Base-by-base conservation (phyloP, 2,888 invertebrate species). In the Rapana venosa region DNA sequence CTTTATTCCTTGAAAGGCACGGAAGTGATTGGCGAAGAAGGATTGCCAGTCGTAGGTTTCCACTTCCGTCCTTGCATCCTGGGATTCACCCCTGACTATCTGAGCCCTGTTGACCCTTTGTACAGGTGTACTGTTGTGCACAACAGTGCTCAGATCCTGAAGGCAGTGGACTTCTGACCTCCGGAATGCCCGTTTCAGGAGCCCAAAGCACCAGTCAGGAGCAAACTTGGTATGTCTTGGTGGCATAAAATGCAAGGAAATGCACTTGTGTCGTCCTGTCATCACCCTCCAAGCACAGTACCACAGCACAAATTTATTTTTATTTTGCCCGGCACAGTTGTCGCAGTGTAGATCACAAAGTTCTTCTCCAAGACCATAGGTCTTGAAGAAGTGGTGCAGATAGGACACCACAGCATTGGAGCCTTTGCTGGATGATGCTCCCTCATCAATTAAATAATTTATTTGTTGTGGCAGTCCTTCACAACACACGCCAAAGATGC, bases 371-470 rank as follows among this genome's bases (percentile, higher is more conserved):
- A 90, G 88, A 1, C 87, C 90, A 87, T 83, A 88, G 35, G 87
- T 77, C 22, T 88, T 70, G 26, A 91, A 87, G 79, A 91, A 91
- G 26, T 90, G 84, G 70, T 91, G 74, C 17, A 91, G 30, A n/a
- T 61, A 90, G 15, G 77, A 66, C 17, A 91, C 47, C 11, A 87
- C 91, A 15, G 66, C 70, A 79, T 90, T 91, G 20, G 90, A 83
- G 17, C 91, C 91, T 84, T 91, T 91, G 26, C 77, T 90, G 88
- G 66, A 61, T 30, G 32, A 61, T 11, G 87, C 77, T 0, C 91
- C 91, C 81, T 93, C 93, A 89, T 93, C 93, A 83, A 93, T 91
- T 30, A 93, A 90, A 83, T 91, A 94, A 87, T 90, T 36, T 87
- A 91, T 87, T 91, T 92, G 83, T 88, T 90, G 90, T 87, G 91